Evolutionary conservation across 2,888 invertebrate genomes (phyloP), one percentile per base, ranked within the genome.

Genomic region (Rhopalosiphum nymphaeae): DNA sequence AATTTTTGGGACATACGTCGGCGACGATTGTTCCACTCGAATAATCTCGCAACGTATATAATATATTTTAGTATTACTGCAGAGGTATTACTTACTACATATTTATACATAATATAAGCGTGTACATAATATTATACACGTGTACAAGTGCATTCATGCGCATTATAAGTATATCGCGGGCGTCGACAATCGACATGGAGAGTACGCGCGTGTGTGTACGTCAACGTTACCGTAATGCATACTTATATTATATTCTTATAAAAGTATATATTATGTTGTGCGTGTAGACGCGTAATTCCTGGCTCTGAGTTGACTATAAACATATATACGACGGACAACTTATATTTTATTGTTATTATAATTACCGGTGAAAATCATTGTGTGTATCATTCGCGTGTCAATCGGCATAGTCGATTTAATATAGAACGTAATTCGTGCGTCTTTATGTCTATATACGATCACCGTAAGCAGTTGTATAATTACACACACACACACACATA

Each of bases 331-430:
- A 53, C 57, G 26, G 13, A 44, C 16, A 36, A n/a, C 46, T 44
- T 86, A 49, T 86, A 86, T 49, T 86, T 86, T 49, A 46, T 44
- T 86, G 86, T 86, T 46, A 86, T 46, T 44, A 86, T 46, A 49
- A 86, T 86, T 86, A 86, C 44, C 85, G 85, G 16, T 49, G 46
- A 49, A 86, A 86, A 86, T 86, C 86, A 86, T 49, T 13, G 86
- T 86, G 46, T 86, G 13, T 86, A 86, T 86, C 86, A 86, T 86
- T 86, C 29, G 86, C 86, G 29, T 86, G 46, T 86, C 44, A 11
- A 44, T 44, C 16, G 44, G 86, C 29, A 36, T 36, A 29, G 46
- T 29, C 86, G 86, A 86, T 86, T 86, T 86, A 46, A 49, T 86
- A 9, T 29, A 78, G 44, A 46, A 4, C 21, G 44, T 44, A 85